Evolutionary conservation across 1,140 invertebrate species (phyloP).

Genomic region (Bombus difficillimus): DNA sequence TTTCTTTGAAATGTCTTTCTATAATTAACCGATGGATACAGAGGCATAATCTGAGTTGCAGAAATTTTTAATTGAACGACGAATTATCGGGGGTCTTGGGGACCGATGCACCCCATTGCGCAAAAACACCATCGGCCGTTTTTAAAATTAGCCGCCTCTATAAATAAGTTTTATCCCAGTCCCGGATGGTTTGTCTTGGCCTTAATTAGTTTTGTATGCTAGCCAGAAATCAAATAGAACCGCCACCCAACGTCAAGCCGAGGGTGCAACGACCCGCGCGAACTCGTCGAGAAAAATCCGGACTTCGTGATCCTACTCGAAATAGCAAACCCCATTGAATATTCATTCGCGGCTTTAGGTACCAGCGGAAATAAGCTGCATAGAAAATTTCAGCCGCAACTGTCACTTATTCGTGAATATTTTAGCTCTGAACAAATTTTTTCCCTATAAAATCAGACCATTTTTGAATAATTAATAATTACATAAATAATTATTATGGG

Average conservation of each 20-base stretch:
- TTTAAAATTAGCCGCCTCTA: constrained; percentile 52
- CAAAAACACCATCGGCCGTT: constrained; percentile 41
- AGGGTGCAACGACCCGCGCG: constrained; percentile 55
- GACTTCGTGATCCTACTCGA: background rate
- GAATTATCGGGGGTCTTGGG: background rate
- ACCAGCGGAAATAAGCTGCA: constrained; percentile 6
- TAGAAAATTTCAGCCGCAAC: background rate
- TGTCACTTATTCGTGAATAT: background rate
- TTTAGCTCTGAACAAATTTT: background rate
- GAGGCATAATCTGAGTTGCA: background rate
- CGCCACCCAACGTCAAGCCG: constrained; percentile 15
- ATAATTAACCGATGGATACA: background rate
- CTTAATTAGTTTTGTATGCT: constrained; percentile 51
- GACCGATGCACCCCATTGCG: constrained; percentile 19
- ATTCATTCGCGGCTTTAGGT: background rate
- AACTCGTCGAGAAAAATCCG: constrained; percentile 24
- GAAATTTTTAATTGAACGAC: background rate
- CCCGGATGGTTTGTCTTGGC: constrained; percentile 50
- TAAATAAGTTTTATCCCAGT: constrained; percentile 55
- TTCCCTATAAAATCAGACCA: too few relatives aligned
- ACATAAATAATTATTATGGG: too few relatives aligned
- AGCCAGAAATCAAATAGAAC: constrained; percentile 58
- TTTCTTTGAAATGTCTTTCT: background rate
- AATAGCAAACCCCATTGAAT: constrained; percentile 27
- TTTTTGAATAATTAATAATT: too few relatives aligned